These are phyloP conservation scores for Ianthella basta DNA, from an alignment of 37 sponge, comb jelly and placozoan genomes.

Conservation along the genomic window DNA sequence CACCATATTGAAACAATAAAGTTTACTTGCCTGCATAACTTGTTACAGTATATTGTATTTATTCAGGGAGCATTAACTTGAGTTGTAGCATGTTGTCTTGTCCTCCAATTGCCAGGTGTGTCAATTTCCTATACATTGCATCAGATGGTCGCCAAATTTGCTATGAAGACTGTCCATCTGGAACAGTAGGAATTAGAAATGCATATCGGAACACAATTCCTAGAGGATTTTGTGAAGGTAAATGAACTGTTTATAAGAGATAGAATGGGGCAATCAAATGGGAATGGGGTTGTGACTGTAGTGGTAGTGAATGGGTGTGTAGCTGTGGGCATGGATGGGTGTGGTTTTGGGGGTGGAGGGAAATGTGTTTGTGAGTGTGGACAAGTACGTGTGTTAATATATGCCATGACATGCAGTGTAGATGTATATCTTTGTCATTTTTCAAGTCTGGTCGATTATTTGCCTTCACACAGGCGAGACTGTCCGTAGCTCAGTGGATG, in stretches of 20 bases:
- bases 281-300: too few relatives aligned
- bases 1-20: too few relatives aligned
- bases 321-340: constrained; percentile 4
- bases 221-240: neutral
- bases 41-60: neutral
- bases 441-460: too few relatives aligned
- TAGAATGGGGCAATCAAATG: too few relatives aligned
- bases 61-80: neutral
- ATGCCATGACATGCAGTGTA: too few relatives aligned
- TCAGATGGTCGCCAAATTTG: neutral
- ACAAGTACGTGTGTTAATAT: neutral
- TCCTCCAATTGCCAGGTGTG: neutral
- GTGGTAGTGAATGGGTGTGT: constrained; percentile 11
- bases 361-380: constrained; percentile 17
- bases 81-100: neutral
- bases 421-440: too few relatives aligned
- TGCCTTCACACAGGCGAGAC: too few relatives aligned
- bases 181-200: neutral
- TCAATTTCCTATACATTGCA: constrained; percentile 5
- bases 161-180: constrained; percentile 2
- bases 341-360: neutral
- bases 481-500: too few relatives aligned
- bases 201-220: neutral
- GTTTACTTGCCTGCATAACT: neutral
- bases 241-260: too few relatives aligned